Evolutionary conservation across 2,888 invertebrate genomes (phyloP).

Genomic region (Ormyrus rosae): DNA sequence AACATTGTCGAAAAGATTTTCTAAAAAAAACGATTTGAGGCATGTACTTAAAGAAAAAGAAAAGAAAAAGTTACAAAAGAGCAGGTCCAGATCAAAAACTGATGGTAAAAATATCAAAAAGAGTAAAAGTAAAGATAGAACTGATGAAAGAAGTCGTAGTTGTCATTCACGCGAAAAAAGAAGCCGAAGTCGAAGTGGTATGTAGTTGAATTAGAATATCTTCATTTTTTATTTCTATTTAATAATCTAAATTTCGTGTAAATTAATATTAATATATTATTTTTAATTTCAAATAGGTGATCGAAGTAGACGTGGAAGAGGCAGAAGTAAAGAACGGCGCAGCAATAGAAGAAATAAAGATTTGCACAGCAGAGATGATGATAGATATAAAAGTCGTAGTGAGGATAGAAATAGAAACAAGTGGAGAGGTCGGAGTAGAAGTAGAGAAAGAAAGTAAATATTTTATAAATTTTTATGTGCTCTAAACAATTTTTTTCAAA

Average conservation of each 20-base stretch:
- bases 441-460: slow-evolving; percentile 78
- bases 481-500: slow-evolving; percentile 6
- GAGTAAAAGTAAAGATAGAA: slow-evolving; percentile 53
- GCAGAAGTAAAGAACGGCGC: slow-evolving; percentile 44
- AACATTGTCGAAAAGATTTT: slow-evolving; percentile 30
- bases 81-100: slow-evolving; percentile 56
- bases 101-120: slow-evolving; percentile 62
- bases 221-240: not conserved
- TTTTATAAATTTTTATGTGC: slow-evolving; percentile 19
- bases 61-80: slow-evolving; percentile 61
- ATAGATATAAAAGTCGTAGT: slow-evolving; percentile 68
- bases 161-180: slow-evolving; percentile 64
- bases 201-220: not conserved
- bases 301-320: slow-evolving; percentile 57
- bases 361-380: slow-evolving; percentile 61
- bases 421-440: slow-evolving; percentile 70
- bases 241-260: not conserved
- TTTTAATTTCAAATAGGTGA: slow-evolving; percentile 50
- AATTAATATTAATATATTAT: slow-evolving; percentile 8
- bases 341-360: slow-evolving; percentile 55
- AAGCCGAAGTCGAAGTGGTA: slow-evolving; percentile 59
- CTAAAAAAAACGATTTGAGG: slow-evolving; percentile 68
- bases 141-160: slow-evolving; percentile 59
- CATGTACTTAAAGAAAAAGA: slow-evolving; percentile 69
- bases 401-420: slow-evolving; percentile 69